Percentiles rank a stretch among this genome's conserved stretches.
Evolutionary conservation across 2,888 invertebrate species (phyloP).

Genomic region (Tipula helvola): DNA sequence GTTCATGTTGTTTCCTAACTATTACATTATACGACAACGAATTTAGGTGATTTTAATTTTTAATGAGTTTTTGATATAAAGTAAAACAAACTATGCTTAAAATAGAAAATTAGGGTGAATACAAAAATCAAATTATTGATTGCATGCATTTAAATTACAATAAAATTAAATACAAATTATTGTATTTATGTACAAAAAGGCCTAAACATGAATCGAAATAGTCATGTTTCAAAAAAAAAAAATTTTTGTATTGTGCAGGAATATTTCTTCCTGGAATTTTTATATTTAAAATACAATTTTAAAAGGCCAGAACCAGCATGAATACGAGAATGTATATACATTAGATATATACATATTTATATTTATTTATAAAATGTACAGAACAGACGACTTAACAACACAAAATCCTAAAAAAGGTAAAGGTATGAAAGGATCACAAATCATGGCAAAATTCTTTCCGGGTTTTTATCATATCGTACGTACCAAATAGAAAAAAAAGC

Average conservation of each 20-base stretch:
- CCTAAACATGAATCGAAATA: background rate
- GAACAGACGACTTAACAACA: background rate
- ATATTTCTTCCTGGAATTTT: background rate
- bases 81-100: background rate
- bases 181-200: background rate
- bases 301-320: background rate
- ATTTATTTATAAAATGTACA: background rate
- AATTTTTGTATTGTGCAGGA: background rate
- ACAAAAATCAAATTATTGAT: background rate
- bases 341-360: background rate
- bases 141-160: background rate
- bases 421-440: background rate
- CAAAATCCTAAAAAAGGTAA: background rate
- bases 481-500: background rate
- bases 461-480: background rate
- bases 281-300: background rate
- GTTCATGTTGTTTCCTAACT: background rate
- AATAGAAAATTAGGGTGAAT: background rate
- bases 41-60: background rate
- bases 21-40: background rate
- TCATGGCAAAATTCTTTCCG: background rate
- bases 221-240: background rate
- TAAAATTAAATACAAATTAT: background rate
- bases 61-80: background rate
- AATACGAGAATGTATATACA: background rate